Conservation (phyloP, 2,888 invertebrate species). For the Microctonus aethiopoides region DNA sequence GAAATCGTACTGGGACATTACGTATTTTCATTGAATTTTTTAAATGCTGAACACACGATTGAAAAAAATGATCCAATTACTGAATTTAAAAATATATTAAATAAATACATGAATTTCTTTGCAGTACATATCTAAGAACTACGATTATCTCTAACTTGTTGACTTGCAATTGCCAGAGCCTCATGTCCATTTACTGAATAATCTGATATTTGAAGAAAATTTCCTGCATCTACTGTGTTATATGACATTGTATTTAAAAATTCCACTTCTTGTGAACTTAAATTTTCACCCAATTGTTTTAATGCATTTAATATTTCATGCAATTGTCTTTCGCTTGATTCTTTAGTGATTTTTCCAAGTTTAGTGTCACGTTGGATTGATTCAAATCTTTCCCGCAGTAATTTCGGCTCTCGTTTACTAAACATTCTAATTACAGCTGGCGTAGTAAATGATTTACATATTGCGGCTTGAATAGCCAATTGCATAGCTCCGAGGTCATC, state of each 20-base stretch:
- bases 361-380: constrained; percentile 73
- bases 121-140: constrained; percentile 41
- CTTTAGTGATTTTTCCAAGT: constrained; percentile 71
- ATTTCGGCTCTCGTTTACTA: constrained; percentile 76
- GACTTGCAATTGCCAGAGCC: constrained; percentile 53
- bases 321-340: constrained; percentile 68
- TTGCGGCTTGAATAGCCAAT: constrained; percentile 78
- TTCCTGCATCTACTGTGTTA: constrained; percentile 61
- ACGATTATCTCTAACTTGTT: constrained; percentile 54
- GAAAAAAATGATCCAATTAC: too few species aligned
- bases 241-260: constrained; percentile 68
- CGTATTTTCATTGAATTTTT: too few species aligned
- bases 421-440: constrained; percentile 80
- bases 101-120: background rate
- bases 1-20: too few species aligned
- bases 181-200: constrained; percentile 52
- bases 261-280: constrained; percentile 67
- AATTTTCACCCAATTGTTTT: constrained; percentile 69
- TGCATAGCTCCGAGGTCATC: constrained; percentile 76
- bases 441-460: constrained; percentile 79
- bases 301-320: constrained; percentile 69
- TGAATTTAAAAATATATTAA: background rate
- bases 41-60: too few species aligned
- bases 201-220: constrained; percentile 68
- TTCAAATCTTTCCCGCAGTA: constrained; percentile 72